Evolutionary conservation across 1,140 invertebrate genomes (phyloP), one percentile per base, ranked within the genome.

Genomic region (Rhagoletis pomonella): DNA sequence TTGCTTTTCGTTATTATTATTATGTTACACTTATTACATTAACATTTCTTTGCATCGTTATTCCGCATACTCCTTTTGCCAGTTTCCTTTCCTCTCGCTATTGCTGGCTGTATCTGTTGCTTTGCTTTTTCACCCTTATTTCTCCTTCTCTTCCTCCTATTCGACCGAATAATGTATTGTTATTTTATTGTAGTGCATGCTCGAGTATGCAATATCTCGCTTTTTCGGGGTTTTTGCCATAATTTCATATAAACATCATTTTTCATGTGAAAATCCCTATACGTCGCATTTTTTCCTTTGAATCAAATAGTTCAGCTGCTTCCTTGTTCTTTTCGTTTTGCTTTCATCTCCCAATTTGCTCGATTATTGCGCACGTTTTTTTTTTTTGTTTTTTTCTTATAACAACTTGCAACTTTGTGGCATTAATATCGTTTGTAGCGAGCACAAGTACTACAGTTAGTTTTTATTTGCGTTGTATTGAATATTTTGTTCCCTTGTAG

Each of bases 241-340:
- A 81, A 81, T 81, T 81, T 81, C 47, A 81, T 81, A 81, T 55
- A 81, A 81, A 81, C 73, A 81, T 81, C 47, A 81, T 81, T 81
- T 81, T 58, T 81, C 73, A 81, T 81, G 19, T 12, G n/a, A 55
- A 81, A 81, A 81, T 81, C 73, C 47, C 47, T 55, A n/a, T 81
- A 47, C 47, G n/a, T 81, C 3, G 14, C 69, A 73, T 44, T n/a
- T 47, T 69, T 65, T 65, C 9, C 19, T 4, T 9, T 10, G 39
- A 44, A 44, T 7, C 39, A 73, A 73, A 39, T 10, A 73, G 9
- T 73, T 4, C 67, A 44, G 67, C 42, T 73, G 67, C 42, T 47
- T 19, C 44, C 9, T 55, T 58, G 44, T 17, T 19, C 17, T n/a
- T 55, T 81, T 50, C 47, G 47, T 29, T 50, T 55, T 50, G 5